A percentile compares a stretch with the other conserved stretches of the same genome.
Conservation (phyloP, 2,113 vertebrate species). For the Saimiri boliviensis region DNA sequence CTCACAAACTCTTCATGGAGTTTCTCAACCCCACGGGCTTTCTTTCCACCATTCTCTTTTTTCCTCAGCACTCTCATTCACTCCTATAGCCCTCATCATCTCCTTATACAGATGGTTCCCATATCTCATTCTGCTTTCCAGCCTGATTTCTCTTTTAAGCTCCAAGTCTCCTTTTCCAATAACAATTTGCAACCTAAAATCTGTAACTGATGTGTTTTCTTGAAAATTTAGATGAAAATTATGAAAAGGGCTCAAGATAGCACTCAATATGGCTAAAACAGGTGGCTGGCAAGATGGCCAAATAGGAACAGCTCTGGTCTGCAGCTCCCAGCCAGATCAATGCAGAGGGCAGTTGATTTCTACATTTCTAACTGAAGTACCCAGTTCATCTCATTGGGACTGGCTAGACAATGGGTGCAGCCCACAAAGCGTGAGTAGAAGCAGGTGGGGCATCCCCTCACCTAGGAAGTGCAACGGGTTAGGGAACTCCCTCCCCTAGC, state of each 20-base stretch:
- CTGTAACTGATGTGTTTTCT: conserved; percentile 3
- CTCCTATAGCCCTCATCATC: neutral
- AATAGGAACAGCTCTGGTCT: too few relatives aligned
- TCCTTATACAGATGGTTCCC: neutral
- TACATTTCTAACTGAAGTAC: too few relatives aligned
- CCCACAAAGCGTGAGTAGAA: too few relatives aligned
- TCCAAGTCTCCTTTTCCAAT: neutral
- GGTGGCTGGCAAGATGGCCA: too few relatives aligned
- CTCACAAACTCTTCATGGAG: neutral
- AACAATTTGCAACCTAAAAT: conserved; percentile 39
- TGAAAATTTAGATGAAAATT: neutral
- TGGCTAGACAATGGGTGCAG: too few relatives aligned
- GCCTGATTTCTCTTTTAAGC: neutral
- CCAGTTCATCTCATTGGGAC: too few relatives aligned
- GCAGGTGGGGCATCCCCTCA: too few relatives aligned
- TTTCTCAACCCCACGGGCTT: neutral
- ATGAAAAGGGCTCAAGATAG: neutral
- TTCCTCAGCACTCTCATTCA: neutral
- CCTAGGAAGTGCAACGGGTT: too few relatives aligned
- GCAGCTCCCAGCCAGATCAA: too few relatives aligned
- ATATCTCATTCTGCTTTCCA: neutral
- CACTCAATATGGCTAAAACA: neutral
- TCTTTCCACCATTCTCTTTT: neutral
- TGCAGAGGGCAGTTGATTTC: too few relatives aligned
- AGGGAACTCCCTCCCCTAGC: too few relatives aligned